Percentiles rank a stretch among this genome's conserved stretches.
Evolutionary conservation across 2,888 invertebrate genomes (phyloP).

Genomic region (Nomada lathburiana): DNA sequence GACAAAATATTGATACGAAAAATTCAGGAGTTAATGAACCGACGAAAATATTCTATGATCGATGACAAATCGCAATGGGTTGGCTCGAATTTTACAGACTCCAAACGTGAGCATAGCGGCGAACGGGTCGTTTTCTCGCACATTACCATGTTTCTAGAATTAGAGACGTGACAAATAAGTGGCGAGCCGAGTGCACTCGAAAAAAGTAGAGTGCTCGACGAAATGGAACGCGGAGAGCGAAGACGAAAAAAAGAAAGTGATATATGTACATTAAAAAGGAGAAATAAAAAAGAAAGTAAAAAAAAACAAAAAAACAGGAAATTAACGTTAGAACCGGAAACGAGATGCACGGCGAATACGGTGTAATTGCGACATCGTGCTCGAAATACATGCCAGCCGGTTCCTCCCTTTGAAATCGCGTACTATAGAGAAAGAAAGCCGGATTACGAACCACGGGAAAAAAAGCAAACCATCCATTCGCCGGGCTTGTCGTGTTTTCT

Average conservation of each 20-base stretch:
- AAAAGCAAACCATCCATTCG: slow-evolving; percentile 18
- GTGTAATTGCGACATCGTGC: slow-evolving; percentile 19
- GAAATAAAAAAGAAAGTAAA: not conserved
- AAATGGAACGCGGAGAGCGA: slow-evolving; percentile 1
- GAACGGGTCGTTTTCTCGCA: slow-evolving; percentile 28
- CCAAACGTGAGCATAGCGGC: not conserved
- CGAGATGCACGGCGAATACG: slow-evolving; percentile 7
- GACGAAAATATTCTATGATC: not conserved
- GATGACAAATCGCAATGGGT: not conserved
- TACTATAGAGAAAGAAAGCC: not conserved
- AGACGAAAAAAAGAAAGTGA: not conserved
- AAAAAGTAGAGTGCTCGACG: slow-evolving; percentile 37
- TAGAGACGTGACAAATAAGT: slow-evolving; percentile 54
- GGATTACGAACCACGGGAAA: slow-evolving; percentile 23
- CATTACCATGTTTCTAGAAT: slow-evolving; percentile 46
- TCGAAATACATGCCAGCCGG: slow-evolving; percentile 16
- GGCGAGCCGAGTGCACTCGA: slow-evolving; percentile 40
- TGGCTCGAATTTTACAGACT: not conserved
- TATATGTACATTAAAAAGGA: not conserved
- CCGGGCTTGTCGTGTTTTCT: not conserved
- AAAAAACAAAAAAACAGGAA: not conserved
- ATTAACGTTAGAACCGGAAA: slow-evolving; percentile 18
- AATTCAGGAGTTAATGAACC: not conserved
- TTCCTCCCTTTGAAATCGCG: slow-evolving; percentile 25
- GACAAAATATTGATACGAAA: not conserved